Base-by-base conservation (phyloP, 2,113 vertebrate species). In the Empidonax traillii region DNA sequence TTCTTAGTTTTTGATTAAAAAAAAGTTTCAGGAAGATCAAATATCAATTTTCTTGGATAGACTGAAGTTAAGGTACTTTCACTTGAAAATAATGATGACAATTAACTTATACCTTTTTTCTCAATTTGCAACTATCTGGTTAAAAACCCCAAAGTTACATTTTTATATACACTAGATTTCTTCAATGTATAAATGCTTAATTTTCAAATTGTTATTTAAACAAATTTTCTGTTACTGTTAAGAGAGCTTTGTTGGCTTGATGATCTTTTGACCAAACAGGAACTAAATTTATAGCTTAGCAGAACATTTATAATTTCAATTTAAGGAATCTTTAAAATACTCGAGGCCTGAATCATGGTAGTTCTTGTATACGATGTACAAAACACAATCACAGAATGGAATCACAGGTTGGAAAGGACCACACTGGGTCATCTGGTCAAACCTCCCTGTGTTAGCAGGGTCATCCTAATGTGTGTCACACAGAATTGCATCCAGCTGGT, bases 321-420 rank as follows among this genome's bases (percentile, higher is more conserved):
- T 81, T 77, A 66, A 69, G 35, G 14, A 59, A 72, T 47, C 56
- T 49, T 35, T 47, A 35, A 78, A 77, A 78, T 52, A 47, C 4
- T 39, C 9, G 49, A 84, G 35, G 61, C 47, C 31, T 11, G 33
- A 81, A 72, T 56, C 27, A 28, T 0, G 0, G 3, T 13, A 37
- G 18, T 39, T 78, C 46, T 65, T 66, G 6, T 17, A 41, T 10
- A 61, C 13, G 25, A 41, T 3, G 18, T 41, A 61, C 28, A 44
- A 39, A 81, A 59, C 15, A 35, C 10, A 87, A 61, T 5, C 47
- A 56, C 31, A 71, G 49, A 28, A 55, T 4, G 31, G 14, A 52
- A 28, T 52, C 14, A 52, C 25, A 52, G 41, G 41, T 35, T 21
- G 46, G 21, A 43, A 47, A 55, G 21, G 30, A 77, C 14, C 12